These are phyloP conservation scores for Galeopterus variegatus DNA, from an alignment of 2,113 vertebrate species.

Conservation along the genomic window DNA sequence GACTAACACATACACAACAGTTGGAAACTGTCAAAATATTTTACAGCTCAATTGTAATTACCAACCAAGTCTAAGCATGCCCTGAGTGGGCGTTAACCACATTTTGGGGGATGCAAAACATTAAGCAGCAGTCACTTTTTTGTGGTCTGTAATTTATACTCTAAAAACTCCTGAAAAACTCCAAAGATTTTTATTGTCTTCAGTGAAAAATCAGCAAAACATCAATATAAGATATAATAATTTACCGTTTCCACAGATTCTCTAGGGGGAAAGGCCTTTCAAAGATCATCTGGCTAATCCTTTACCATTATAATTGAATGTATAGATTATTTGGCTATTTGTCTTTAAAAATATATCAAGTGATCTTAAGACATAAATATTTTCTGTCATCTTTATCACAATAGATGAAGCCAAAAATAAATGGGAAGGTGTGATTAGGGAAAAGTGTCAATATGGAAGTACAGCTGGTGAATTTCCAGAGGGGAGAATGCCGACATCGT, in stretches of 20 bases:
- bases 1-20: conserved; percentile 89
- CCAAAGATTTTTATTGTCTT: conserved; percentile 72
- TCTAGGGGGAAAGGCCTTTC: conserved; percentile 35
- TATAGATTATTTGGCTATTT: conserved; percentile 60
- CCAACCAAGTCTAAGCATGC: conserved; percentile 90
- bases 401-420: conserved; percentile 81
- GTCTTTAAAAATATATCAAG: conserved; percentile 67
- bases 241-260: conserved; percentile 60
- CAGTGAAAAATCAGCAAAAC: conserved; percentile 72
- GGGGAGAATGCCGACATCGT: conserved; percentile 65
- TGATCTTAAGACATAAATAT: conserved; percentile 61
- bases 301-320: conserved; percentile 57
- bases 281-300: conserved; percentile 71
- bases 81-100: conserved; percentile 89
- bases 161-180: conserved; percentile 77
- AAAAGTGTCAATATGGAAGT: conserved; percentile 81
- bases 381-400: conserved; percentile 77
- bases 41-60: conserved; percentile 92
- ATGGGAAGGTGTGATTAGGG: conserved; percentile 74
- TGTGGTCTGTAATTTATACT: conserved; percentile 62
- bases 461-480: conserved; percentile 80
- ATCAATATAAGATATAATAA: conserved; percentile 62
- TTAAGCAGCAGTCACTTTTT: conserved; percentile 74
- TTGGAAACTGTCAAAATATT: conserved; percentile 93
- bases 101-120: conserved; percentile 85